These are phyloP conservation scores for Henicopernis longicauda DNA, from an alignment of 2,113 vertebrate genomes.

Conservation along the genomic window DNA sequence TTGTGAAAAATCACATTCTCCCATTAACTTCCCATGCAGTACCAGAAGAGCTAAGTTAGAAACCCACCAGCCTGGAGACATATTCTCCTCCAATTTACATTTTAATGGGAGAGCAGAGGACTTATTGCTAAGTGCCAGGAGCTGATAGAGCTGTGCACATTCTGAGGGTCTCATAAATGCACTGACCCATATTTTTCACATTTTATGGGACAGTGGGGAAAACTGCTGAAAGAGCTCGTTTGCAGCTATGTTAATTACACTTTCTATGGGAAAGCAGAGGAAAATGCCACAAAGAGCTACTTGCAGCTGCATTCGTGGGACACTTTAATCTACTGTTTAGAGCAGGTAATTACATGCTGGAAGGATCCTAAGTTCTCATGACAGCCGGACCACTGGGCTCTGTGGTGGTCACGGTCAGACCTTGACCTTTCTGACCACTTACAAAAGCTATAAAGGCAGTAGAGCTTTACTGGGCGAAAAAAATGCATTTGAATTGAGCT, in stretches of 20 bases:
- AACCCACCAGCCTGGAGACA: not conserved
- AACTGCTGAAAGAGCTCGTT: constrained; percentile 57
- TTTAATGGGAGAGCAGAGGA: constrained; percentile 48
- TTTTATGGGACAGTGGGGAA: constrained; percentile 65
- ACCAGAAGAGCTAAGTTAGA: not conserved
- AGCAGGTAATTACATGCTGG: not conserved
- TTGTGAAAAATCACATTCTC: not conserved
- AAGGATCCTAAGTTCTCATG: not conserved
- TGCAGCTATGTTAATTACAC: constrained; percentile 63
- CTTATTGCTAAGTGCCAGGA: constrained; percentile 48
- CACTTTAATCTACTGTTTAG: constrained; percentile 6
- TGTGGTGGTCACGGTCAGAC: not conserved
- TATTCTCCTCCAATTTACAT: constrained; percentile 44
- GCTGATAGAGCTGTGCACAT: constrained; percentile 29
- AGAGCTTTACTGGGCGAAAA: not conserved
- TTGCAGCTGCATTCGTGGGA: constrained; percentile 26
- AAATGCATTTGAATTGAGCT: not conserved
- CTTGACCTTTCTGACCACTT: not conserved
- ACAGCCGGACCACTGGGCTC: not conserved
- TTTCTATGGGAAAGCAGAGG: constrained; percentile 25
- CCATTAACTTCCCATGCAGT: not conserved
- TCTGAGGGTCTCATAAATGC: constrained; percentile 60
- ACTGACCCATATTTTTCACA: constrained; percentile 60
- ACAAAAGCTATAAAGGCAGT: not conserved
- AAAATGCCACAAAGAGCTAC: not conserved